phyloP scores from a whole-genome alignment of 2,113 vertebrate species.

The Rhea pennata region DNA sequence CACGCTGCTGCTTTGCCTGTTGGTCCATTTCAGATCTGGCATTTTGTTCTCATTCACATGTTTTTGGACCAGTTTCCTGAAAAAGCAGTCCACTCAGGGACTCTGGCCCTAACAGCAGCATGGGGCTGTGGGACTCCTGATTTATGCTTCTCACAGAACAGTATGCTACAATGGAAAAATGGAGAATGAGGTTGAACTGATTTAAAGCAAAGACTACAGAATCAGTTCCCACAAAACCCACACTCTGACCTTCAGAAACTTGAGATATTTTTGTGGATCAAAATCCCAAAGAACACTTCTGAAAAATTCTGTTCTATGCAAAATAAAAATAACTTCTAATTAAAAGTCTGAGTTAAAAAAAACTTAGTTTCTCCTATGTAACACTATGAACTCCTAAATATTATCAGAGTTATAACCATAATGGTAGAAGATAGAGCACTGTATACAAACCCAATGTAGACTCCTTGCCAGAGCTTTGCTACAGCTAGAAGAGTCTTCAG shows the following conservation, averaged over 20 bases:
- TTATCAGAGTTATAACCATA: not conserved
- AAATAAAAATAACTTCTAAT: not conserved
- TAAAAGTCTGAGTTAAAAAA: not conserved
- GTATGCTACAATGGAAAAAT: fast-evolving
- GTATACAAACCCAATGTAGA: not conserved
- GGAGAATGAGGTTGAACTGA: fast-evolving
- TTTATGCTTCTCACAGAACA: fast-evolving
- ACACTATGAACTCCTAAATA: not conserved
- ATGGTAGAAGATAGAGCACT: fast-evolving
- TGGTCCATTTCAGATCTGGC: not conserved
- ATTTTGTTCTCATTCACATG: not conserved
- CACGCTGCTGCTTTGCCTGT: not conserved
- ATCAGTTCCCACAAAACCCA: not conserved
- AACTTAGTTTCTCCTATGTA: not conserved
- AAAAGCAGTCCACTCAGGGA: not conserved
- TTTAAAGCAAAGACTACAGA: not conserved
- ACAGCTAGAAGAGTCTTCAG: not conserved
- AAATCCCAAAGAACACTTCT: not conserved
- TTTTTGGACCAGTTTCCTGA: not conserved
- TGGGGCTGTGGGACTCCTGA: not conserved
- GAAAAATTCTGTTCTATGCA: not conserved
- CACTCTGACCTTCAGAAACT: not conserved
- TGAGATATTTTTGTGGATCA: not conserved
- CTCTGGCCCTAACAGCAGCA: not conserved
- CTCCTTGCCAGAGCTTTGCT: not conserved